Conservation (phyloP, 2,113 vertebrate species). For the Glaucomys volans region DNA sequence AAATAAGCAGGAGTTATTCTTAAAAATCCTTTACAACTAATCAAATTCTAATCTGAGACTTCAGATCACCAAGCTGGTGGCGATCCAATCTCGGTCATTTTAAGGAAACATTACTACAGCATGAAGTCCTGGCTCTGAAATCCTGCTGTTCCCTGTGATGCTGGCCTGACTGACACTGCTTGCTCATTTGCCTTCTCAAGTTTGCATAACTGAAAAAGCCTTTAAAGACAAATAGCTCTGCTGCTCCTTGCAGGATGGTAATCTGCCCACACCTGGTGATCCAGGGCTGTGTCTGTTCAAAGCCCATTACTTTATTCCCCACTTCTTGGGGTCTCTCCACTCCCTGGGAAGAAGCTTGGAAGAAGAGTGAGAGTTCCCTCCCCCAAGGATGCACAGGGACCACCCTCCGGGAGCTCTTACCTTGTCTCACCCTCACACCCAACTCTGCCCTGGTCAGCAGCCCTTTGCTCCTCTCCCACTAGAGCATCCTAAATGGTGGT, state of each 20-base stretch:
- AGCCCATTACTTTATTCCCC: accelerated
- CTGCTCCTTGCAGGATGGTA: background rate
- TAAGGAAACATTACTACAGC: background rate
- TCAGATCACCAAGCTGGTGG: too few relatives aligned
- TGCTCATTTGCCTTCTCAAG: background rate
- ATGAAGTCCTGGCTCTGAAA: too few relatives aligned
- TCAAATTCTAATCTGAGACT: background rate
- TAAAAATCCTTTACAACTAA: background rate
- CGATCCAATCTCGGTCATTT: background rate
- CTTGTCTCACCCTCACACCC: background rate
- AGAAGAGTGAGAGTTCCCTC: background rate
- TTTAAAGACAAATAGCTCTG: background rate
- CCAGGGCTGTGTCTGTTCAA: background rate
- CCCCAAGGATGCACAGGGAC: too few relatives aligned
- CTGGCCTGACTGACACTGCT: background rate
- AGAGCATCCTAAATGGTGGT: background rate
- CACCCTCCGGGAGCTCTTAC: background rate
- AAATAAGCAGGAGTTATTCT: background rate
- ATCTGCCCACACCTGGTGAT: background rate
- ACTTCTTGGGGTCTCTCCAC: background rate
- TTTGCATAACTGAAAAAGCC: background rate
- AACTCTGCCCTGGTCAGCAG: background rate
- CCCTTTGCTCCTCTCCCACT: too few relatives aligned
- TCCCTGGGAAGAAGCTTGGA: background rate
- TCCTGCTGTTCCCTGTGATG: too few relatives aligned